These are phyloP conservation scores for Plebejus anna DNA, from an alignment of 2,888 invertebrate genomes.

Conservation along the genomic window DNA sequence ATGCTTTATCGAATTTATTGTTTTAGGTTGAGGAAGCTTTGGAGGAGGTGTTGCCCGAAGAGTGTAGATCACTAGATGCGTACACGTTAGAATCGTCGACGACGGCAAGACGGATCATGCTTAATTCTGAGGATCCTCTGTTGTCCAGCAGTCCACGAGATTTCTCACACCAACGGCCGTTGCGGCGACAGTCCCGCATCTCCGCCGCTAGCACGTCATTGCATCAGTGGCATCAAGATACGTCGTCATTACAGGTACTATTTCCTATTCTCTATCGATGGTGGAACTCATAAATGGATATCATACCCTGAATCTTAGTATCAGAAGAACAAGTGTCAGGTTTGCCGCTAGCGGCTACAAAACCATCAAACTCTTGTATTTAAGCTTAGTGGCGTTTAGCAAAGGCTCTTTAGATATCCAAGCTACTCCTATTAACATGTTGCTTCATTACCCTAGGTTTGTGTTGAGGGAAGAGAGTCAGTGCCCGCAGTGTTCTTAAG, in stretches of 20 bases:
- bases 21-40: constrained; percentile 88
- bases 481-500: constrained; percentile 88
- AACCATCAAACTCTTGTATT: too few relatives aligned
- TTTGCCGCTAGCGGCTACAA: too few relatives aligned
- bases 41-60: constrained; percentile 90
- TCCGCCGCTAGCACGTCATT: constrained; percentile 49
- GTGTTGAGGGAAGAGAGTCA: constrained; percentile 82
- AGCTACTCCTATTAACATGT: neutral
- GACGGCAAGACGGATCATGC: constrained; percentile 90
- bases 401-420: too few relatives aligned
- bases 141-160: constrained; percentile 91
- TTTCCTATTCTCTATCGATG: neutral
- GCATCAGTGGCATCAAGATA: constrained; percentile 67
- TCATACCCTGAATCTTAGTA: too few relatives aligned
- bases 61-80: constrained; percentile 82
- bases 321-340: too few relatives aligned
- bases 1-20: neutral
- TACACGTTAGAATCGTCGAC: constrained; percentile 83
- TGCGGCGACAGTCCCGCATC: constrained; percentile 58
- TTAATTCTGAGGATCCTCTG: constrained; percentile 92
- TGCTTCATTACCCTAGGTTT: constrained; percentile 52
- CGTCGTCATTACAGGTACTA: constrained; percentile 62
- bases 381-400: too few relatives aligned
- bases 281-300: too few relatives aligned
- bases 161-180: constrained; percentile 76